Evolutionary conservation across 2,113 vertebrate genomes (phyloP), one percentile per base, ranked within the genome.

Genomic region (Silurus asotus): DNA sequence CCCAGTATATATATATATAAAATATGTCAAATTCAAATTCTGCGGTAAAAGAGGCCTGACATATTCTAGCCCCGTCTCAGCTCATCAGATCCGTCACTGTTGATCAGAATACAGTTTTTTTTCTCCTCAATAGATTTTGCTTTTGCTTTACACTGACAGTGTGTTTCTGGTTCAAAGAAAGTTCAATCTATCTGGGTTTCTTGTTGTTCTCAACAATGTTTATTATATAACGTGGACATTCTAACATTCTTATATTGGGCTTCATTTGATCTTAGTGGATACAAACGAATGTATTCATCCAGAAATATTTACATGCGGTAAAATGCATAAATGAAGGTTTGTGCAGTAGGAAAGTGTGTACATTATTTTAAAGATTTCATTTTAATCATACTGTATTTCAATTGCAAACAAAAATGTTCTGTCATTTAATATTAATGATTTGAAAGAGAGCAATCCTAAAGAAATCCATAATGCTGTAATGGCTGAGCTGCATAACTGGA

Each of bases 11-110:
- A 37, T 37, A 37, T 37, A 37, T 37, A 37, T 37, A 37, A 37
- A 37, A 37, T 37, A 37, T 37, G 37, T 37, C 1, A 37, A 37
- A 77, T 53, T 25, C n/a, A 83, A 55, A 5, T 37, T 37, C 62
- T 37, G 75, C 17, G 11, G 4, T 37, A 53, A 78, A 25, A 53
- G 61, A 69, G 13, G 15, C 25, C 19, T 67, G 48, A 20, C 74
- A 10, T 86, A 45, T 58, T 83, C 49, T n/a, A 81, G 76, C 25
- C 67, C 53, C 37, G 53, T 58, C 56, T 83, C 74, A 78, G 82
- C 62, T 37, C 62, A 72, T 74, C 49, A 80, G n/a, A n/a, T 48
- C 45, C 5, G 20, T 86, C 65, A 82, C 61, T 78, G 8, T 11
- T 23, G 48, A 74, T 51, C 20, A 51, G 19, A 49, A 51, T 13